Evolutionary conservation across 2,888 invertebrate genomes (phyloP), one percentile per base, ranked within the genome.

Genomic region (Lysandra coridon): DNA sequence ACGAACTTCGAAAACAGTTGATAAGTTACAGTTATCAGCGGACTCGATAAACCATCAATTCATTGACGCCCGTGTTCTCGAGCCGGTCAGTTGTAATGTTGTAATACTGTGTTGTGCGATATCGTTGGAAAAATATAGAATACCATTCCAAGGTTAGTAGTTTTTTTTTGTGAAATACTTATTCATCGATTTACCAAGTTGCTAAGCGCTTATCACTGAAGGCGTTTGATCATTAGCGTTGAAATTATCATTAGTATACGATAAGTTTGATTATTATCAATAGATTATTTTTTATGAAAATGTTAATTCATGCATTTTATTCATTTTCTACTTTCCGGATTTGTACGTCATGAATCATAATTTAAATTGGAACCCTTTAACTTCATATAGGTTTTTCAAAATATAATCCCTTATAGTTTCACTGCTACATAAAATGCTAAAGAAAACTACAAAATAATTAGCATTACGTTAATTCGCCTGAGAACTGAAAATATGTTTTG

Each of bases 31-130:
- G 82, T 83, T 80, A 83, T 83, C 82, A 83, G 83, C 83, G 82
- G 82, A 82, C 86, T 84, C 84, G 86, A 85, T 84, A 86, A 80
- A 81, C 82, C 87, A 85, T 87, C 87, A 87, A 87, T 88, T 86
- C 91, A 93, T 90, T 92, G 89, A 92, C 86, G 89, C 87, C 84
- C 84, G 88, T 86, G 88, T 82, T 83, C 84, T 84, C 85, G 86
- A 79, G 81, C 82, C 82, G 87, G 82, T 83, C 88, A 87, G 91
- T 87, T 88, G 93, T 86, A 83, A 86, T 64, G 37, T 73, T 73
- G 73, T 73, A 73, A 7, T 53, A 40, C 23, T 73, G 60, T 60
- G 74, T 75, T 5, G 69, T 69, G 69, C 17, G 33, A 69, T 37
- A 69, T 76, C 7, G 49, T 49, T 76, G 37, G 53, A 53, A 76